phyloP scores from a whole-genome alignment of 2,797 vertebrate species.

The Scleropages formosus region DNA sequence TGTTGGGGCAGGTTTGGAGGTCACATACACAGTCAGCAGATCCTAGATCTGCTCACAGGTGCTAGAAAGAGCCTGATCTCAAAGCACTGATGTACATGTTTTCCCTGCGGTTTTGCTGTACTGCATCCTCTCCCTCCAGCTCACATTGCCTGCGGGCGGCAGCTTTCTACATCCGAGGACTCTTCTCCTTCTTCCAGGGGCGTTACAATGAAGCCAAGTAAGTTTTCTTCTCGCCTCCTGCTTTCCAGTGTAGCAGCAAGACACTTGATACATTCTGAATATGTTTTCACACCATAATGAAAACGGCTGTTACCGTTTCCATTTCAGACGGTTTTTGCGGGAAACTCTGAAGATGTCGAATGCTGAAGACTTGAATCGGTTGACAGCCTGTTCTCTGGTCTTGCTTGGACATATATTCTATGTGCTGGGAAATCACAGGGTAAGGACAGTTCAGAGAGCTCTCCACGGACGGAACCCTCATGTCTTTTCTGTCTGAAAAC shows the following conservation, averaged over 20 bases:
- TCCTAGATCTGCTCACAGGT: background rate
- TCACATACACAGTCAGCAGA: background rate
- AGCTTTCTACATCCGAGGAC: constrained; percentile 94
- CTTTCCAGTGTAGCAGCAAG: background rate
- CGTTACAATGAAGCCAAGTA: constrained; percentile 98
- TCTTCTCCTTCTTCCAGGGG: constrained; percentile 97
- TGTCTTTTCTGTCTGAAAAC: too few species aligned
- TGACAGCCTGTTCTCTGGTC: constrained; percentile 94
- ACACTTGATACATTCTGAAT: background rate
- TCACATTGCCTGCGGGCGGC: constrained; percentile 95
- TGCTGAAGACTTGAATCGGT: constrained; percentile 92
- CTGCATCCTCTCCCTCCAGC: constrained; percentile 50
- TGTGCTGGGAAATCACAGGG: constrained; percentile 94
- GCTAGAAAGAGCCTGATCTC: background rate
- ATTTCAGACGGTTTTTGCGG: constrained; percentile 82
- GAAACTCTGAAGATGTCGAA: constrained; percentile 99
- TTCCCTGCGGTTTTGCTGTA: background rate
- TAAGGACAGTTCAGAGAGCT: constrained; percentile 58
- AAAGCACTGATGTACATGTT: background rate
- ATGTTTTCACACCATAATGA: background rate
- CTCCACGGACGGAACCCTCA: too few species aligned
- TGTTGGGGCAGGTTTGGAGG: background rate
- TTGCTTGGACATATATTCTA: constrained; percentile 98
- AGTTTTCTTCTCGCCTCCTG: constrained; percentile 45
- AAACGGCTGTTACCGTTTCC: background rate